Evolutionary conservation across 2,888 invertebrate genomes (phyloP), one percentile per base, ranked within the genome.

Genomic region (Operophtera brumata): DNA sequence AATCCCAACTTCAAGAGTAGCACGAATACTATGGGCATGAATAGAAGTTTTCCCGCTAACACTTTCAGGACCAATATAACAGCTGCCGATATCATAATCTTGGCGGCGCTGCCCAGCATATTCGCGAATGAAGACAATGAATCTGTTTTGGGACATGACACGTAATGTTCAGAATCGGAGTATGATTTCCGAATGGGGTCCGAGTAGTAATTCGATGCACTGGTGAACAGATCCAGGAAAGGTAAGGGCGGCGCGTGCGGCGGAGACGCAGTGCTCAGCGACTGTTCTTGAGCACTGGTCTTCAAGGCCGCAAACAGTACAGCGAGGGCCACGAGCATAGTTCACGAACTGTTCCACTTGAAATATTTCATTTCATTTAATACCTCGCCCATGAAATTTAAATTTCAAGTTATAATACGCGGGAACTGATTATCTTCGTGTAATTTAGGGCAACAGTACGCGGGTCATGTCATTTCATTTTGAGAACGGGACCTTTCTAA

Each of bases 61-160:
- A 89, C 64, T 70, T 90, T 90, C 20, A 91, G 61, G 56, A 88
- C 73, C 20, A 81, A 75, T 56, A 91, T 86, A 43, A 84, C 74
- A 37, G 87, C 83, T 25, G 79, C 83, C 2, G 90, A 86, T 58
- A 90, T 65, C 82, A 90, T 80, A 49, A 90, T 89, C 69, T 91
- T 91, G 6, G 89, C 88, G 34, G 87, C 86, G 62, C 85, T 90
- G 4, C 83, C 83, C 46, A 90, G 63, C 48, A 88, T 69, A 64
- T 81, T 88, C 4, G 90, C 89, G 49, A 88, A 80, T 7, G 86
- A 81, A 26, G 85, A 78, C 20, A 88, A 73, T 1, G 79, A 75
- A 59, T 90, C 88, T 7, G 79, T 62, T 62, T 85, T 84, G 14
- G 84, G 83, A 57, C 87, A 88, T 43, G 86, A 80, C 34, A 80